Conservation (phyloP, 2,888 invertebrate genomes). For the Isotomurus palustris region DNA sequence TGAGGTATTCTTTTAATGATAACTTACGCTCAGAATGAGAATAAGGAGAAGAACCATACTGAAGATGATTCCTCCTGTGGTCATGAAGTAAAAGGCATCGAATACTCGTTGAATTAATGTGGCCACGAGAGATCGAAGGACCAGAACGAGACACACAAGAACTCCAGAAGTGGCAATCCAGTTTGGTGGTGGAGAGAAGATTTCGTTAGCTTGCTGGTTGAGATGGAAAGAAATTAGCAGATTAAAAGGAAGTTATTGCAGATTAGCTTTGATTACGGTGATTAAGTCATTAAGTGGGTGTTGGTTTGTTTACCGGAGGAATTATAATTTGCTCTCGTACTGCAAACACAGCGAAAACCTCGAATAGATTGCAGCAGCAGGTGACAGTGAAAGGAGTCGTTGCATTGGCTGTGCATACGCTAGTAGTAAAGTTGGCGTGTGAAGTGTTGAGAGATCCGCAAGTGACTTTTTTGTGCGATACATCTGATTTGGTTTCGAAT, state of each 20-base stretch:
- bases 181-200: not conserved
- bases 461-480: not conserved
- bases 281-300: not conserved
- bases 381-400: not conserved
- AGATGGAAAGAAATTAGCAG: too few species aligned
- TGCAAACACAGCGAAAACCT: not conserved
- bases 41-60: not conserved
- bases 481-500: not conserved
- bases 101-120: not conserved
- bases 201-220: not conserved
- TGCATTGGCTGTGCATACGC: not conserved
- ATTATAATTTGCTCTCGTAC: not conserved
- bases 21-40: not conserved
- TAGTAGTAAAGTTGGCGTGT: not conserved
- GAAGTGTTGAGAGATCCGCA: not conserved
- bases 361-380: not conserved
- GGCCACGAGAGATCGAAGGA: not conserved
- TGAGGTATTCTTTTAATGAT: not conserved
- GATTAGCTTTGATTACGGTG: not conserved
- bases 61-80: not conserved
- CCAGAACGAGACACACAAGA: not conserved
- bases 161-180: slow-evolving; percentile 6
- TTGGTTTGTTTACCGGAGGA: not conserved
- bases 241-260: too few species aligned
- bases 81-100: not conserved